These are phyloP conservation scores for Cladorhizidae sp. DNA, from an alignment of 37 sponge, comb jelly and placozoan species.

Conservation along the genomic window DNA sequence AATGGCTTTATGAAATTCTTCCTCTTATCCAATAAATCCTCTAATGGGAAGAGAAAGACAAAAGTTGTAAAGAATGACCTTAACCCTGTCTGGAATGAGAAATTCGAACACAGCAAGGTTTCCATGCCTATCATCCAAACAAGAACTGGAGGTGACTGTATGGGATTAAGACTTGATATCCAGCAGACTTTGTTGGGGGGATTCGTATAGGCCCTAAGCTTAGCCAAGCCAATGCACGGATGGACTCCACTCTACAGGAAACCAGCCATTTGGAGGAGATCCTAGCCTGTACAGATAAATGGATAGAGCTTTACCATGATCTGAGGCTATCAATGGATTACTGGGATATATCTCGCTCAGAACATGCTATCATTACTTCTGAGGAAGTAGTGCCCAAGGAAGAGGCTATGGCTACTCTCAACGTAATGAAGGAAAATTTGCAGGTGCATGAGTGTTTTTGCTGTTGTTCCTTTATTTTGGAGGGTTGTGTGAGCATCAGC, in stretches of 20 bases:
- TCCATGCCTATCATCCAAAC: conserved; percentile 28
- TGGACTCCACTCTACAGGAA: conserved; percentile 60
- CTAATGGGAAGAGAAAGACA: conserved; percentile 45
- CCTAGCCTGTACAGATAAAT: conserved; percentile 44
- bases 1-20: conserved; percentile 37
- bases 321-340: conserved; percentile 37
- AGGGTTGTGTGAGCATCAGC: too few relatives aligned
- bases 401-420: too few relatives aligned
- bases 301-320: conserved; percentile 52
- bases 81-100: conserved; percentile 62
- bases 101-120: conserved; percentile 30
- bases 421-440: too few relatives aligned
- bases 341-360: too few relatives aligned
- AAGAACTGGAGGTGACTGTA: conserved; percentile 61
- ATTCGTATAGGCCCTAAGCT: conserved; percentile 61
- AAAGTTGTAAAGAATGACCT: conserved; percentile 49
- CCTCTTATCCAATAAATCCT: conserved; percentile 37
- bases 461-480: too few relatives aligned
- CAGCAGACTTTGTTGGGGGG: conserved; percentile 57
- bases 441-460: too few relatives aligned
- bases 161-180: conserved; percentile 38
- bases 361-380: too few relatives aligned
- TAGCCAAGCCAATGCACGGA: conserved; percentile 27
- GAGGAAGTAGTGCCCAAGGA: too few relatives aligned
- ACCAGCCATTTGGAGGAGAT: conserved; percentile 51